A percentile compares a stretch with the other conserved stretches of the same genome.
Evolutionary conservation across 1,140 invertebrate species (phyloP).

Genomic region (Leptonema lineaticorne): DNA sequence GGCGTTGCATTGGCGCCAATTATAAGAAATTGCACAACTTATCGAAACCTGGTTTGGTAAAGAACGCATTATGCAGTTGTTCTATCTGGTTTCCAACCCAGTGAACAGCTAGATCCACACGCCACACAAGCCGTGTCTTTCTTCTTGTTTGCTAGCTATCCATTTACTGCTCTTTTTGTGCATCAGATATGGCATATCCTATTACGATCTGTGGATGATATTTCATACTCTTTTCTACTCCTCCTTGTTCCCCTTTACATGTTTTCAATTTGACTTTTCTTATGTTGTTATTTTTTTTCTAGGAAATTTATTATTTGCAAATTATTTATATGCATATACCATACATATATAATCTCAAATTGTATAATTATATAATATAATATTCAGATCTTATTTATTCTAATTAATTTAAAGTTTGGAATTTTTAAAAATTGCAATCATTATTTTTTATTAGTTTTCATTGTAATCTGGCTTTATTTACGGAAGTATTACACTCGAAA

Average conservation of each 20-base stretch:
- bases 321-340: too few species aligned
- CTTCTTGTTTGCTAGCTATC: not conserved
- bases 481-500: too few species aligned
- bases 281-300: too few species aligned
- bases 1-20: not conserved
- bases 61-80: not conserved
- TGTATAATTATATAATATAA: too few species aligned
- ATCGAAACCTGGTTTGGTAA: slow-evolving; percentile 8
- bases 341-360: too few species aligned
- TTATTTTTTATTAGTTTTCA: too few species aligned
- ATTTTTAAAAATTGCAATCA: too few species aligned
- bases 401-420: too few species aligned
- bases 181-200: slow-evolving; percentile 20
- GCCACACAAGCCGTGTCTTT: not conserved
- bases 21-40: not conserved
- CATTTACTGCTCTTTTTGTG: slow-evolving; percentile 13
- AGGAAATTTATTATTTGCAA: too few species aligned
- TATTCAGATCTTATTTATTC: too few species aligned
- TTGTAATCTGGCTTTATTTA: too few species aligned
- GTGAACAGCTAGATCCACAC: slow-evolving; percentile 3
- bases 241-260: not conserved
- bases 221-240: not conserved
- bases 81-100: slow-evolving; percentile 11
- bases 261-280: too few species aligned
- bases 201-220: slow-evolving; percentile 12